Base-by-base conservation (phyloP, 1,140 invertebrate species). In the Physella acuta region DNA sequence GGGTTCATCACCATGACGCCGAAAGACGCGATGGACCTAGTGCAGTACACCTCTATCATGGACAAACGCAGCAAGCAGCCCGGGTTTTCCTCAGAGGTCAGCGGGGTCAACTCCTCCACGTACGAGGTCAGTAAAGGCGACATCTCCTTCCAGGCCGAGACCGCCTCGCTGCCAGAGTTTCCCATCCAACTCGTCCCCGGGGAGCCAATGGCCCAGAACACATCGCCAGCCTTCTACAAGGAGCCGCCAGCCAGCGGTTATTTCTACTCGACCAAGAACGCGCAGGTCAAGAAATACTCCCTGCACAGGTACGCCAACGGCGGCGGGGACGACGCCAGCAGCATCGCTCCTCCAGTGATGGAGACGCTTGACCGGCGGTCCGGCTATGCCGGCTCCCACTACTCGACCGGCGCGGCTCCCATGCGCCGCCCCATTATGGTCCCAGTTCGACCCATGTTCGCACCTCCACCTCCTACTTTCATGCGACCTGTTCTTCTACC, bases 1-100 rank as follows among this genome's bases (percentile, higher is more conserved):
- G 95, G 95, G 33, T 99, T 99, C 85, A 95, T 99, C 76, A 98
- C 96, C 85, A 96, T 95, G 26, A 73, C 76, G 14, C 70, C 76
- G 33, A 71, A 74, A 60, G 80, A 82, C 52, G 82, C 82, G 20
- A 65, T 84, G 67, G 79, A 81, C 31, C 71, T 85, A 37, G 83
- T 85, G 16, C 79, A 79, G 70, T 71, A 66, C 34, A 79, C 78
- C 16, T 79, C 78, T 24, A 71, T 72, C n/a, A 78, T 78, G 16
- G 80, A 80, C 58, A 71, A 74, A 52, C 72, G 71, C 59, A 68
- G 55, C 37, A 78, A 80, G 67, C n/a, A 24, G 31, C 26, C 17
- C 36, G 28, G 58, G 28, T 5, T 49, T 55, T 8, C 39, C 59
- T 59, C 30, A 34, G 28, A 0, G 37, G 24, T 26, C 16, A 49